Conservation (phyloP, 2,888 invertebrate species). For the Sphaerophoria rueppellii region DNA sequence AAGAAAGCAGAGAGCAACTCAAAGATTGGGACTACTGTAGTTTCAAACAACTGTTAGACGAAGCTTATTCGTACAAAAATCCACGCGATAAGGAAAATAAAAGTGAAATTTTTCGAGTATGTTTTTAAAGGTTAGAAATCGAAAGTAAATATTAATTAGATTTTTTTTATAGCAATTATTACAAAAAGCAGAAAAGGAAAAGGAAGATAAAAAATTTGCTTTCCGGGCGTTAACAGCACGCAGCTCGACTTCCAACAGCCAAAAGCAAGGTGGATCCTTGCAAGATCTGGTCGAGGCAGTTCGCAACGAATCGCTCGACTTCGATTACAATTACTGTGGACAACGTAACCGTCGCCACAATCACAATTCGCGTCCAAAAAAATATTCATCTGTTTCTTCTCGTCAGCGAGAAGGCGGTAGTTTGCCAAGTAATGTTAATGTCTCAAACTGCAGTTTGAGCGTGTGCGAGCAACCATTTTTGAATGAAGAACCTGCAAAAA, state of each 20-base stretch:
- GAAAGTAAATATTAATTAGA: background rate
- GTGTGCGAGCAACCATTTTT: conserved; percentile 76
- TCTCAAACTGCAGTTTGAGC: conserved; percentile 77
- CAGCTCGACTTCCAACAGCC: conserved; percentile 77
- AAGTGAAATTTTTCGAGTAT: conserved; percentile 91
- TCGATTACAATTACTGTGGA: conserved; percentile 79
- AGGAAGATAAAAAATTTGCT: conserved; percentile 82
- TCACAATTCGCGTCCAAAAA: conserved; percentile 81
- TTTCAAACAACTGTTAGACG: conserved; percentile 90
- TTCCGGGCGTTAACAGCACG: conserved; percentile 80
- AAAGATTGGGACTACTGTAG: conserved; percentile 89
- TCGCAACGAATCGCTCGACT: conserved; percentile 79
- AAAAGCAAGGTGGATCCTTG: conserved; percentile 84
- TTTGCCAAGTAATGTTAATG: conserved; percentile 84
- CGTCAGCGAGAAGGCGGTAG: conserved; percentile 87
- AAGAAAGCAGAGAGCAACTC: conserved; percentile 79
- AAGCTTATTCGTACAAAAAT: conserved; percentile 92
- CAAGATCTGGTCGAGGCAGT: conserved; percentile 85
- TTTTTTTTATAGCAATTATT: conserved; percentile 86
- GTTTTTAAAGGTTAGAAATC: conserved; percentile 47
- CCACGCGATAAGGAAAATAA: conserved; percentile 93
- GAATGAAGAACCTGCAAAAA: conserved; percentile 69
- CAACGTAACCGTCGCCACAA: conserved; percentile 77
- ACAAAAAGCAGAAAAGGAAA: conserved; percentile 90
- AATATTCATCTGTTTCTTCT: conserved; percentile 81